Evolutionary conservation across 1,140 invertebrate genomes (phyloP), one percentile per base, ranked within the genome.

Genomic region (Eulimnadia texana): DNA sequence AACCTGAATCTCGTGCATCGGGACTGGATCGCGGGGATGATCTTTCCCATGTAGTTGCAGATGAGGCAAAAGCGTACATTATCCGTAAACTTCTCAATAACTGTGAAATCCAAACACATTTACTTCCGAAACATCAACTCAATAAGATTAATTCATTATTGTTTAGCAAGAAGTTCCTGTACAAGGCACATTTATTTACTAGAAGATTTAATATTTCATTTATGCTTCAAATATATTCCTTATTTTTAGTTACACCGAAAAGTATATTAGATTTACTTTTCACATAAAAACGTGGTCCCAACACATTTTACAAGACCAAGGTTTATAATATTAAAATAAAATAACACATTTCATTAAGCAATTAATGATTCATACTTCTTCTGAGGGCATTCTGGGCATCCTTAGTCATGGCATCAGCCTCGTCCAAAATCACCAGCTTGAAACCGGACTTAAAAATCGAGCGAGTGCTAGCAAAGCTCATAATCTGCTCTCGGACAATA

Each of bases 371-470:
- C n/a, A n/a, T 79, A 93, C 90, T 93, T 83, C 96, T 84, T 67
- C 95, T 80, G 1, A 99, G 76, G 28, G 96, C 95, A 83, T 98
- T 98, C 74, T 99, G 97, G 2, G 97, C 97, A 84, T 99, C 95
- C 72, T 93, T 90, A 2, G 97, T 99, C 97, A 99, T 99, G 1
- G 96, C 93, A 82, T 99, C 97, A 10, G 96, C 96, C 81, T 99
- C 97, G 82, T 99, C 97, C 11, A 99, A 74, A 66, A 99, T 98
- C 50, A 99, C 91, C 13, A 99, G 77, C 74, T 99, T 99, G 65
- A 91, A 94, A 2, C 90, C 88, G 58, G 84, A 84, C 74, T 85
- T 93, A 70, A 97, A 96, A 68, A 99, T 90, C 9, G 92, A 94
- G 70, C 88, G 83, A n/a, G 93, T 98, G 64, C 90, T 93, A 0